phyloP scores from a whole-genome alignment of 35 echinoderm and acorn worm species.

The Chiridota heheva region DNA sequence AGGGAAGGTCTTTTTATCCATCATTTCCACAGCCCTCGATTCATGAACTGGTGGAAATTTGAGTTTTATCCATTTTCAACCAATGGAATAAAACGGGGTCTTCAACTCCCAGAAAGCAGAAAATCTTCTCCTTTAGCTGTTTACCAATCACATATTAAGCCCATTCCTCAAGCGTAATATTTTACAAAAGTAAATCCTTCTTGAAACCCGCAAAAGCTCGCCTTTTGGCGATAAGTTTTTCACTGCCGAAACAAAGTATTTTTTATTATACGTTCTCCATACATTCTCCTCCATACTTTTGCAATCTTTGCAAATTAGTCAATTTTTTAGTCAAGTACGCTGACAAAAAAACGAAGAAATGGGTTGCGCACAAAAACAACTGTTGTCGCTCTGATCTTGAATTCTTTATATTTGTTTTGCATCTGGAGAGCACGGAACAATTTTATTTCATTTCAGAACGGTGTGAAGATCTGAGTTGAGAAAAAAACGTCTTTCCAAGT shows the following conservation, averaged over 20 bases:
- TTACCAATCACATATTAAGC: constrained; percentile 54
- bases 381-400: too few species aligned
- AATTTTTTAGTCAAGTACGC: constrained; percentile 75
- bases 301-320: constrained; percentile 16
- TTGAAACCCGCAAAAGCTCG: neutral
- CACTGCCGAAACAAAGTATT: constrained; percentile 24
- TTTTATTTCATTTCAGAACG: neutral
- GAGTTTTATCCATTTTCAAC: constrained; percentile 27
- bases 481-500: constrained; percentile 55
- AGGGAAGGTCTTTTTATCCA: constrained; percentile 56
- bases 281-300: constrained; percentile 50
- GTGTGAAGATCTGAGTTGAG: neutral
- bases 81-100: constrained; percentile 55
- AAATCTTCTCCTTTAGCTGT: constrained; percentile 34
- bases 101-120: constrained; percentile 28
- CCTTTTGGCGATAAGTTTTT: neutral
- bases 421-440: neutral
- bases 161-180: constrained; percentile 54
- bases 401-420: constrained; percentile 11
- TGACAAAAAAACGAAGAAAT: constrained; percentile 59
- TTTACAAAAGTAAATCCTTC: neutral
- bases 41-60: constrained; percentile 44
- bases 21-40: constrained; percentile 27
- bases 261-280: constrained; percentile 46
- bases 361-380: constrained; percentile 82